Evolutionary conservation across 2,888 invertebrate species (phyloP), one percentile per base, ranked within the genome.

Genomic region (Hemicrepidius hirtus): DNA sequence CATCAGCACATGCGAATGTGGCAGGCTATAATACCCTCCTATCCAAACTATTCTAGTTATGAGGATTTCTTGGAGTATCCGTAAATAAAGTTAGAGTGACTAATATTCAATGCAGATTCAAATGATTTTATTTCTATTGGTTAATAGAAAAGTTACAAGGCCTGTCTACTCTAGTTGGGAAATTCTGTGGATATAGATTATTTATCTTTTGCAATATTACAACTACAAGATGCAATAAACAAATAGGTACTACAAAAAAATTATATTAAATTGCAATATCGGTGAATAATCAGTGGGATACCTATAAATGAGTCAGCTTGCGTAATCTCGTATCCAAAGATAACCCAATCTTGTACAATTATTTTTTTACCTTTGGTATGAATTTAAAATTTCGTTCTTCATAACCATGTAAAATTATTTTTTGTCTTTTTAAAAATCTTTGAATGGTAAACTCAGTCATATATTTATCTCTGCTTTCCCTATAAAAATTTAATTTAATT

Each of bases 321-420:
- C 3, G 41, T 44, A n/a, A 44, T 16, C 7, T 13, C 7, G 7
- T 13, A 13, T 20, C 41, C 20, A 53, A 32, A n/a, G 24, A 35
- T 44, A 13, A 44, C 62, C 7, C 21, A 24, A 35, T 71, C 41
- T 16, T 44, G 41, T 16, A 44, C 41, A 44, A 4, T 44, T 13
- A 44, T 44, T 50, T 53, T 57, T 20, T 76, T 86, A 94, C 94
- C 91, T 95, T 95, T 37, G 95, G 95, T 79, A 96, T 88, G 83
- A 92, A 89, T 83, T 91, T 92, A 75, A 95, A 91, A 10, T 90
- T 89, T 77, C 95, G 87, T 77, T 93, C 93, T 77, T 96, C 95
- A 75, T 92, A 89, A 0, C 96, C 95, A 81, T 96, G 95, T 1
- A 95, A 87, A 1, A 92, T 89, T 1, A 92, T 91, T 76, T 90